Percentiles rank a stretch among this genome's conserved stretches.
Evolutionary conservation across 1,140 invertebrate species (phyloP).

Genomic region (Trichoplusia ni): DNA sequence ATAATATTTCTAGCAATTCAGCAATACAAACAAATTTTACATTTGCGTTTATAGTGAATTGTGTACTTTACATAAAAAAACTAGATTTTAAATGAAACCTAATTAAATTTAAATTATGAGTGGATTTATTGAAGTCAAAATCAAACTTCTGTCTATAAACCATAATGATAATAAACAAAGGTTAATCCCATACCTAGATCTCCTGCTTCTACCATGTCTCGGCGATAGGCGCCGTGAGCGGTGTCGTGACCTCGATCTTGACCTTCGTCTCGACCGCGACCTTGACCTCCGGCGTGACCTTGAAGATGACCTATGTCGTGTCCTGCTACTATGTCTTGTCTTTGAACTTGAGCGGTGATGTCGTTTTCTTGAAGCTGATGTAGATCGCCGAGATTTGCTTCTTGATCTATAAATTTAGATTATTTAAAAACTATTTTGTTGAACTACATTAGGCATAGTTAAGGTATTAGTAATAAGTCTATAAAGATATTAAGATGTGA

Average conservation of each 20-base stretch:
- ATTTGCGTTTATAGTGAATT: too few relatives aligned
- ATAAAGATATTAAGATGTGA: too few relatives aligned
- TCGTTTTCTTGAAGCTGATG: slow-evolving; percentile 50
- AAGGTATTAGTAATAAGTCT: too few relatives aligned
- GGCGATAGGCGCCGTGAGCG: slow-evolving; percentile 54
- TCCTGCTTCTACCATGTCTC: slow-evolving; percentile 56
- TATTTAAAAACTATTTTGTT: neutral
- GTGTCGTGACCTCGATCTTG: slow-evolving; percentile 51
- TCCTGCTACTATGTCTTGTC: neutral
- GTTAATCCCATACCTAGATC: slow-evolving; percentile 51
- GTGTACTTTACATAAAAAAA: too few relatives aligned
- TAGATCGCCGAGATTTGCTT: slow-evolving; percentile 63
- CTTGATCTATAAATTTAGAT: slow-evolving; percentile 50
- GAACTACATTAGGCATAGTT: too few relatives aligned
- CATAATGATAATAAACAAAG: neutral
- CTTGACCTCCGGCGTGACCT: slow-evolving; percentile 50
- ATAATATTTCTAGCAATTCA: too few relatives aligned
- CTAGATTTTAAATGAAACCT: too few relatives aligned
- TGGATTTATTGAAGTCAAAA: too few relatives aligned
- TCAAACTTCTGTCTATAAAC: too few relatives aligned
- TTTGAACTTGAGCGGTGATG: slow-evolving; percentile 52
- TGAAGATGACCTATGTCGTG: slow-evolving; percentile 38
- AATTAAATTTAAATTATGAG: too few relatives aligned
- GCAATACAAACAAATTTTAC: too few relatives aligned
- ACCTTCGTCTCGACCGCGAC: slow-evolving; percentile 42